Base-by-base conservation (phyloP, 1,140 invertebrate species). In the Brachionus rubens region DNA sequence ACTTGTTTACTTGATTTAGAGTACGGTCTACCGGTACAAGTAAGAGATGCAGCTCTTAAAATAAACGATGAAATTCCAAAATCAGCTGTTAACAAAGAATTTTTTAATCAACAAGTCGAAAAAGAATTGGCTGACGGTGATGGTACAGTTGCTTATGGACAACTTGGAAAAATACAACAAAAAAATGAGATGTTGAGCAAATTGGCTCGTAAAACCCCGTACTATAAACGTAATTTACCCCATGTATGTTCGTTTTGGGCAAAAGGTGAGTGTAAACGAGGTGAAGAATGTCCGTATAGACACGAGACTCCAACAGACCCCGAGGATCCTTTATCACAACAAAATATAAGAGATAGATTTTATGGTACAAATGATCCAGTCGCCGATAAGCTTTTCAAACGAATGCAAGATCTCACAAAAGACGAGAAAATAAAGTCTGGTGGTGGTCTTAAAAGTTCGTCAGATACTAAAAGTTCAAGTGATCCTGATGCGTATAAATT, bases 241-340 rank as follows among this genome's bases (percentile, higher is more conserved):
- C 97, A 99, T 84, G 97, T 99, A 50, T 99, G 97, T 85, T 98
- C 95, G 0, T 99, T 99, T 84, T 99, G 96, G 94, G 96, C 99
- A 0, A 99, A 99, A 86, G 97, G 96, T 0, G 96, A 99, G 84
- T 99, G 97, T 84, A 91, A 96, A 81, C 87, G 97, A 84, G 97
- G 97, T 14, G 96, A 99, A 86, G 97, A 99, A 82, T 99, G 97
- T 87, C 97, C 97, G 0, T 99, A 99, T 83, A 88, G 97, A 21
- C 97, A 99, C 82, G 97, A 99, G 82, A 98, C 97, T 81, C 97
- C 97, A 1, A 98, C 94, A 19, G 96, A 99, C 86, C 96, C 96
- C 0, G 97, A 99, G 86, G 97, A 99, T 87, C 96, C 97, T 7
- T 84, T 99, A 2, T 93, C 94, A 14, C 94, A 99, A 86, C 97